phyloP scores from a whole-genome alignment of 1,140 invertebrate genomes.

The Lordiphosa mommai region DNA sequence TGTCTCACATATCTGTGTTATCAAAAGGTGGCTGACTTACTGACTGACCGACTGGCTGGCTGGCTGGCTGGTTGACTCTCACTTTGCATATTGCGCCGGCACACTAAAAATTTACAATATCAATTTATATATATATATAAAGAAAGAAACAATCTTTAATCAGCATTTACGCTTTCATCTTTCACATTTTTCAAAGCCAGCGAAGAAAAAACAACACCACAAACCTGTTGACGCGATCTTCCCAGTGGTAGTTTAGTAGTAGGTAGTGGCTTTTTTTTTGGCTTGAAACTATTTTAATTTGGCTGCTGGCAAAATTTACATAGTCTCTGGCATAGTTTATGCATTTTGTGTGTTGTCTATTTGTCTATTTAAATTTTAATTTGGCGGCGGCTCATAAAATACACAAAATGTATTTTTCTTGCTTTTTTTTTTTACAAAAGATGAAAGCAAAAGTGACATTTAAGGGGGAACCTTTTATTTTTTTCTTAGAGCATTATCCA shows the following conservation, averaged over 20 bases:
- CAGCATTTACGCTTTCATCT: conserved; percentile 61
- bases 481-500: not conserved
- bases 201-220: conserved; percentile 22
- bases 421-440: conserved; percentile 25
- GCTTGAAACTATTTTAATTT: conserved; percentile 39
- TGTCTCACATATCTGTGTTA: conserved; percentile 28
- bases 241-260: conserved; percentile 17
- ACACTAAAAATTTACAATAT: conserved; percentile 35
- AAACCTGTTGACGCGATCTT: conserved; percentile 8
- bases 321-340: conserved; percentile 37
- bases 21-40: conserved; percentile 28
- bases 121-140: conserved; percentile 24
- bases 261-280: conserved; percentile 1
- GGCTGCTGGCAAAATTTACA: conserved; percentile 33
- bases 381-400: conserved; percentile 15
- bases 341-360: conserved; percentile 28
- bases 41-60: conserved; percentile 12
- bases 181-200: conserved; percentile 45
- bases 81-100: conserved; percentile 26
- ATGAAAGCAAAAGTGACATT: conserved; percentile 50
- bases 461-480: no score
- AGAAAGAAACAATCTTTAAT: conserved; percentile 57
- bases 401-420: no score
- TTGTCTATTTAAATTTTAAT: conserved; percentile 37
- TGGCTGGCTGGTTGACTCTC: conserved; percentile 37